These are phyloP conservation scores for Chouioia cunea DNA, from an alignment of 2,888 invertebrate species.

Conservation along the genomic window DNA sequence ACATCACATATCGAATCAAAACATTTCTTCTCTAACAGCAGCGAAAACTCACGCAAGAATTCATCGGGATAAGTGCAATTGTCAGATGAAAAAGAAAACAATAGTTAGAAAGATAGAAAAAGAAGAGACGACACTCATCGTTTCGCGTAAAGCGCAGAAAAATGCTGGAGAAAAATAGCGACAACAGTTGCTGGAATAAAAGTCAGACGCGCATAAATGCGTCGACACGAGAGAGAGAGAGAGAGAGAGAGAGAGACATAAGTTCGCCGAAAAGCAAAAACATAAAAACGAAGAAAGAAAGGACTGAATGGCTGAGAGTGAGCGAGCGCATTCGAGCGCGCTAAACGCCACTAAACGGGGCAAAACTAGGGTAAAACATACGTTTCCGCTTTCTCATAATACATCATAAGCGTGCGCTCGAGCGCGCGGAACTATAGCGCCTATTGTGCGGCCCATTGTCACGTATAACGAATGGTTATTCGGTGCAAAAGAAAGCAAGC, in stretches of 20 bases:
- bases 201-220: not conserved
- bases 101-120: not conserved
- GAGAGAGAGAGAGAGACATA: constrained; percentile 14
- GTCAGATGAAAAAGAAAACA: constrained; percentile 9
- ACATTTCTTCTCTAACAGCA: constrained; percentile 16
- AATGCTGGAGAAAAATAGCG: constrained; percentile 10
- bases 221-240: not conserved
- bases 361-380: constrained; percentile 64
- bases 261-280: not conserved
- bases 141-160: constrained; percentile 33
- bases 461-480: constrained; percentile 60
- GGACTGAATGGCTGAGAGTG: constrained; percentile 34
- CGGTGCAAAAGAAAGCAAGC: constrained; percentile 41
- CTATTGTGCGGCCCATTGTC: constrained; percentile 57
- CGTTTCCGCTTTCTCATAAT: constrained; percentile 63
- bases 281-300: constrained; percentile 25
- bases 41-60: constrained; percentile 16
- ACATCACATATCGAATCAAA: not conserved
- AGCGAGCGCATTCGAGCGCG: constrained; percentile 57
- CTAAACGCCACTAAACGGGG: constrained; percentile 64
- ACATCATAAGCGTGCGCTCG: constrained; percentile 58
- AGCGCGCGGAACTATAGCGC: constrained; percentile 50
- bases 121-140: constrained; percentile 12
- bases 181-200: not conserved
- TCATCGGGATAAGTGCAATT: constrained; percentile 41